These are phyloP conservation scores for Apis cerana DNA, from an alignment of 1,140 invertebrate genomes.

Conservation along the genomic window DNA sequence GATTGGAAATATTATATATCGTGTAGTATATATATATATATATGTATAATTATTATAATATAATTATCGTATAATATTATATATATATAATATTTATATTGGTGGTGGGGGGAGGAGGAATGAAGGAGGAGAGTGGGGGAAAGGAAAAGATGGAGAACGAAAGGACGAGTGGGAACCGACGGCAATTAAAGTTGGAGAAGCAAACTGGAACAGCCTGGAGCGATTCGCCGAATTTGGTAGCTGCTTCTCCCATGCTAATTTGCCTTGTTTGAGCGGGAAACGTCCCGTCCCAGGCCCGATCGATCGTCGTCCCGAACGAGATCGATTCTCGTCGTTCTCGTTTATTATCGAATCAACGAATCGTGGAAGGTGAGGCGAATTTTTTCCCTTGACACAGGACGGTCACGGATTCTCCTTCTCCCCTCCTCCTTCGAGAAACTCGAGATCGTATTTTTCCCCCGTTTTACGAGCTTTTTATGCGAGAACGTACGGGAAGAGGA, in stretches of 20 bases:
- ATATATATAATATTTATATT: no score
- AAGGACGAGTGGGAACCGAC: neutral
- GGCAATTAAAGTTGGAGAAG: conserved; percentile 34
- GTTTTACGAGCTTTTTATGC: conserved; percentile 38
- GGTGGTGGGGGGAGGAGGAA: no score
- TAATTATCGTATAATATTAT: no score
- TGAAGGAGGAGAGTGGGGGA: no score
- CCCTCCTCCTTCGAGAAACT: neutral
- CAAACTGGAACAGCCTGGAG: neutral
- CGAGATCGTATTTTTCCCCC: neutral
- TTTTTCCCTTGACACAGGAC: no score
- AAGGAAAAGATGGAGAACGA: conserved; percentile 1
- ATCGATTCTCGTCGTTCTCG: conserved; percentile 1
- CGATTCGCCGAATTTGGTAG: neutral
- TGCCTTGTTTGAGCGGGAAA: conserved; percentile 3
- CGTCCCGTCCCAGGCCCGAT: neutral
- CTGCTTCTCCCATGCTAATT: conserved; percentile 4
- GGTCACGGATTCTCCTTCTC: no score
- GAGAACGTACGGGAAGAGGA: conserved; percentile 1
- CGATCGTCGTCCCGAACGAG: neutral
- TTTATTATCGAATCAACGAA: no score
- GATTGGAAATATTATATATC: no score
- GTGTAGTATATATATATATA: no score
- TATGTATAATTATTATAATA: no score
- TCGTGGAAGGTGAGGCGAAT: no score